Evolutionary conservation across 2,888 invertebrate genomes (phyloP).

Genomic region (Brassicogethes aeneus): DNA sequence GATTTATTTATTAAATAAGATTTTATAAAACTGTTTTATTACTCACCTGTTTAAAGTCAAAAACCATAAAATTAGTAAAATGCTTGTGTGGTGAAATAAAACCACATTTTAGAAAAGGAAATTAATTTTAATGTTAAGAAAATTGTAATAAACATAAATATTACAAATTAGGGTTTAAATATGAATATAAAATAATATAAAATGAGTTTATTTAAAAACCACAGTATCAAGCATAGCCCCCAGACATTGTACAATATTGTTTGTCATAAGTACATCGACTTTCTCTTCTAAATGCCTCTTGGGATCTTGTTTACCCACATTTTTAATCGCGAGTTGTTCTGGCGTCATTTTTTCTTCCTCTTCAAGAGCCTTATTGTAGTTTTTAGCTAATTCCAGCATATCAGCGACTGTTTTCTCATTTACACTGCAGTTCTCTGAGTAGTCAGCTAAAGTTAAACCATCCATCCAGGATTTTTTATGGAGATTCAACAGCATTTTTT

Average conservation of each 20-base stretch:
- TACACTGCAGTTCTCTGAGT: constrained; percentile 83
- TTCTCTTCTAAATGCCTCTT: constrained; percentile 99
- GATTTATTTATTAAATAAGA: no score
- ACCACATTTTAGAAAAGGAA: no score
- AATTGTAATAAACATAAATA: no score
- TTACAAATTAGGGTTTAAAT: neutral
- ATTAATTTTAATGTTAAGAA: no score
- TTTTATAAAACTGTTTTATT: no score
- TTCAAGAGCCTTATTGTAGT: constrained; percentile 84
- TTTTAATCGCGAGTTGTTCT: constrained; percentile 97
- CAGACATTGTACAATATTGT: constrained; percentile 95
- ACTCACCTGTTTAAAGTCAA: no score
- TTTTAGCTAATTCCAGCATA: constrained; percentile 95
- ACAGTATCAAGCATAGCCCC: constrained; percentile 94
- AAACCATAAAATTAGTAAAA: no score
- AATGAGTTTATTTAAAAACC: constrained; percentile 75
- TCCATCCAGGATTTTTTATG: constrained; percentile 99
- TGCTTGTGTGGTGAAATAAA: no score
- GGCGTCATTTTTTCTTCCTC: constrained; percentile 99
- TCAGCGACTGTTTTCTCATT: constrained; percentile 93
- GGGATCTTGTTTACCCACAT: constrained; percentile 98
- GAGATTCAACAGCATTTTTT: constrained; percentile 97
- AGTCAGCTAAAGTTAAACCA: constrained; percentile 83
- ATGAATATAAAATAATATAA: constrained; percentile 6
- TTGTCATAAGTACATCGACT: constrained; percentile 92